Evolutionary conservation across 1,140 invertebrate genomes (phyloP), one percentile per base, ranked within the genome.

Genomic region (Ridgeia piscesae): DNA sequence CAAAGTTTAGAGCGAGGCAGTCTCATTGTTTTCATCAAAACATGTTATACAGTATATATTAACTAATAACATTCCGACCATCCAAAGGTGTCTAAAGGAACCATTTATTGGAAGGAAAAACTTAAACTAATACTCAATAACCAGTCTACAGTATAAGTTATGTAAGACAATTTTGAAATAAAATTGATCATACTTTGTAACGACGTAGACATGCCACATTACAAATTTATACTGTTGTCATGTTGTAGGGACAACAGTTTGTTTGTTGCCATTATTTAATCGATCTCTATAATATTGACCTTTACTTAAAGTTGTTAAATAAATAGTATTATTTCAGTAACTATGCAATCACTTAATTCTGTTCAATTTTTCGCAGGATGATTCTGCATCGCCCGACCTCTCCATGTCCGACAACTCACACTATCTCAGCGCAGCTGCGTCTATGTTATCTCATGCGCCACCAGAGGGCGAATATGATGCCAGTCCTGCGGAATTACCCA

Each of bases 401-500:
- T 77, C 58, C 58, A 77, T 77, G 58, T 77, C 58, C 58, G 27
- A 21, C 58, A 77, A 77, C 58, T 77, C 58, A 31, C 11, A 77
- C 58, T 77, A 77, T 77, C 58, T 77, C 58, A 77, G 58, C 27
- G 58, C 58, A 14, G 58, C 58, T 2, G 27, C 58, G 2, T 77
- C 58, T 4, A 17, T 77, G 58, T 31, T 77, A 4, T 77, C 58
- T 77, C 27, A 9, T 31, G 17, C 58, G 33, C 89, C 33, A 90
- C 14, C 17, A 17, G 89, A 35, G n/a, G 89, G 35, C 89, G 34
- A 34, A 14, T 90, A 34, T 90, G 89, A 90, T 35, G 89, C 34
- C 35, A 90, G 89, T 34, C 89, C 89, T 31, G 89, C 89, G 21
- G 89, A 90, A 35, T 90, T 90, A 90, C 89, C 89, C 34, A 34